Percentiles rank a stretch among this genome's conserved stretches.
Conservation (phyloP, 1,140 invertebrate species). For the Brachionus calyciflorus region DNA sequence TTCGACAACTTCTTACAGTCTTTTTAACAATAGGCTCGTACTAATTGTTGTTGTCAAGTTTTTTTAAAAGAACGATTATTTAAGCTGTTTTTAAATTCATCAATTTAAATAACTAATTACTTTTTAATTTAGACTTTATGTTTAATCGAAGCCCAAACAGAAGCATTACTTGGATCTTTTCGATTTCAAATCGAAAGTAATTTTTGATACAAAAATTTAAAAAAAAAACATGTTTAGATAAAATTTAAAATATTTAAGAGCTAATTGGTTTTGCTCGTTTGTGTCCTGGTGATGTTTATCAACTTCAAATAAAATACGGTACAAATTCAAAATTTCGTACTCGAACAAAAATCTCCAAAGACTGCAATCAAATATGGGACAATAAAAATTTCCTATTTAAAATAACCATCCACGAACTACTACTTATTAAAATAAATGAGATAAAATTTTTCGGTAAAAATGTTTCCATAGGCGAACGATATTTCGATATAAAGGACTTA, state of each 20-base stretch:
- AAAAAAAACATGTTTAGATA: neutral
- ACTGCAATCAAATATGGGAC: constrained; percentile 66
- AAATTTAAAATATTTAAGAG: constrained; percentile 54
- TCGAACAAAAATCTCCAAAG: constrained; percentile 64
- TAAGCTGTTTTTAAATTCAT: neutral
- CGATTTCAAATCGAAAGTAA: constrained; percentile 65
- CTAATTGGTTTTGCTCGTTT: constrained; percentile 67
- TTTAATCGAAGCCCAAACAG: constrained; percentile 64
- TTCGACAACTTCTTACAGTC: too few species aligned
- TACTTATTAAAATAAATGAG: constrained; percentile 67
- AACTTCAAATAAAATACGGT: constrained; percentile 66
- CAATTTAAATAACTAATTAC: neutral
- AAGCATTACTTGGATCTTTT: constrained; percentile 64
- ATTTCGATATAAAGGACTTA: constrained; percentile 67
- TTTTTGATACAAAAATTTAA: constrained; percentile 13
- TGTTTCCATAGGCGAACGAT: constrained; percentile 65
- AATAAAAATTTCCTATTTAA: constrained; percentile 62
- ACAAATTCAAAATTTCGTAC: constrained; percentile 67
- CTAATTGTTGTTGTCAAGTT: too few species aligned
- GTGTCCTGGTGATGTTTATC: constrained; percentile 68
- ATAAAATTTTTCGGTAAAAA: constrained; percentile 62
- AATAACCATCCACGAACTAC: constrained; percentile 63
- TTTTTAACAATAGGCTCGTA: too few species aligned
- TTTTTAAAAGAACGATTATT: too few species aligned
- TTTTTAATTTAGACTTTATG: constrained; percentile 60